Percentiles rank a stretch among this genome's conserved stretches.
Conservation (phyloP, 2,888 invertebrate genomes). For the Dioctria linearis region DNA sequence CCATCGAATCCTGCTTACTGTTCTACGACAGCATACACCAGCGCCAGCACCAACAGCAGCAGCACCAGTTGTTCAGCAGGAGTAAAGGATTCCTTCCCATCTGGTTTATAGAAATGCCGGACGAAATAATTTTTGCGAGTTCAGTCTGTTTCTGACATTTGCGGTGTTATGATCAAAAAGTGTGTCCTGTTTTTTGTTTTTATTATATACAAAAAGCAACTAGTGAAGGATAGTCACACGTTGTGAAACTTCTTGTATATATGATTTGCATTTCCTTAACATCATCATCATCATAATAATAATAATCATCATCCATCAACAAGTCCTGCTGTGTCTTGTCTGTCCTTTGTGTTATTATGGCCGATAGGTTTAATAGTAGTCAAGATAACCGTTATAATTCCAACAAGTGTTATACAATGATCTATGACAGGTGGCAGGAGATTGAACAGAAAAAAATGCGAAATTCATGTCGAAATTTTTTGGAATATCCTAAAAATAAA, state of each 20-base stretch:
- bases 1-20: not conserved
- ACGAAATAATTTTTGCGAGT: slow-evolving; percentile 36
- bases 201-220: slow-evolving; percentile 20
- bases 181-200: slow-evolving; percentile 11
- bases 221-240: slow-evolving; percentile 25
- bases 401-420: slow-evolving; percentile 37
- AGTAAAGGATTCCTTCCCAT: slow-evolving; percentile 32
- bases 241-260: not conserved
- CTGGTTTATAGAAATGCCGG: slow-evolving; percentile 43
- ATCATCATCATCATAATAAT: too few species aligned
- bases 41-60: not conserved
- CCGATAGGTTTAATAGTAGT: slow-evolving; percentile 17
- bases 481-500: slow-evolving; percentile 41
- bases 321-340: not conserved
- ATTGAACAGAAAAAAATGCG: not conserved
- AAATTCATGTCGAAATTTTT: slow-evolving; percentile 12
- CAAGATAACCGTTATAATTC: slow-evolving; percentile 23
- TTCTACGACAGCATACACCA: not conserved
- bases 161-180: slow-evolving; percentile 38
- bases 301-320: not conserved
- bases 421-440: slow-evolving; percentile 14
- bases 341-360: slow-evolving; percentile 18
- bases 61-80: slow-evolving; percentile 25
- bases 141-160: slow-evolving; percentile 51
- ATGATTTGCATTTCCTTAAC: not conserved